Percentiles rank a stretch among this genome's conserved stretches.
Conservation (phyloP, 2,888 invertebrate genomes). For the Hydrotaea diabolus region DNA sequence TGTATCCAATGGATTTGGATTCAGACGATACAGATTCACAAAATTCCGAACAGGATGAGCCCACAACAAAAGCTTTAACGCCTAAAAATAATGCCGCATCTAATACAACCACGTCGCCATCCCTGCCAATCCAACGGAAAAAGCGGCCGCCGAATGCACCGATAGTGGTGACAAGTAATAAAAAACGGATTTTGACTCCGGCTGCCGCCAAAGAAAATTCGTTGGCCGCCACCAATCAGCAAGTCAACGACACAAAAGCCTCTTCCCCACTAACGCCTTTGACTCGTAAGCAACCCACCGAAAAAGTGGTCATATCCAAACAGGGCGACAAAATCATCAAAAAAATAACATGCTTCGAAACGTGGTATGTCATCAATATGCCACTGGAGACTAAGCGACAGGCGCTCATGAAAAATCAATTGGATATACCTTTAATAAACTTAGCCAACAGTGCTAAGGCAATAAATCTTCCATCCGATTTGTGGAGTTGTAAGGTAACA, state of each 20-base stretch:
- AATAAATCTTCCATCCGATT: constrained; percentile 75
- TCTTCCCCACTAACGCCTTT: constrained; percentile 18
- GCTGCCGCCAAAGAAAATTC: constrained; percentile 69
- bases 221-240: constrained; percentile 66
- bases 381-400: constrained; percentile 70
- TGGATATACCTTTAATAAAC: constrained; percentile 77
- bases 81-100: constrained; percentile 4
- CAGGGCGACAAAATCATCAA: constrained; percentile 79
- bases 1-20: constrained; percentile 43
- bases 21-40: constrained; percentile 57
- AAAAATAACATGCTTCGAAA: constrained; percentile 81
- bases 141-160: constrained; percentile 42
- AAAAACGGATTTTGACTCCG: constrained; percentile 50
- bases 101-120: constrained; percentile 36
- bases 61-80: constrained; percentile 4
- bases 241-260: constrained; percentile 52
- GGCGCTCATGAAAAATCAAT: constrained; percentile 73
- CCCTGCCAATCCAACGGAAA: constrained; percentile 40
- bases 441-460: constrained; percentile 77
- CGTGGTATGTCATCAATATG: constrained; percentile 80
- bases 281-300: constrained; percentile 72
- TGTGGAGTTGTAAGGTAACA: constrained; percentile 79
- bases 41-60: constrained; percentile 58
- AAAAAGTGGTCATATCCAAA: constrained; percentile 77
- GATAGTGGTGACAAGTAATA: constrained; percentile 48